Percentiles rank a stretch among this genome's conserved stretches.
These are phyloP conservation scores for Trisateles emortualis DNA, from an alignment of 2,888 invertebrate species.

Conservation along the genomic window DNA sequence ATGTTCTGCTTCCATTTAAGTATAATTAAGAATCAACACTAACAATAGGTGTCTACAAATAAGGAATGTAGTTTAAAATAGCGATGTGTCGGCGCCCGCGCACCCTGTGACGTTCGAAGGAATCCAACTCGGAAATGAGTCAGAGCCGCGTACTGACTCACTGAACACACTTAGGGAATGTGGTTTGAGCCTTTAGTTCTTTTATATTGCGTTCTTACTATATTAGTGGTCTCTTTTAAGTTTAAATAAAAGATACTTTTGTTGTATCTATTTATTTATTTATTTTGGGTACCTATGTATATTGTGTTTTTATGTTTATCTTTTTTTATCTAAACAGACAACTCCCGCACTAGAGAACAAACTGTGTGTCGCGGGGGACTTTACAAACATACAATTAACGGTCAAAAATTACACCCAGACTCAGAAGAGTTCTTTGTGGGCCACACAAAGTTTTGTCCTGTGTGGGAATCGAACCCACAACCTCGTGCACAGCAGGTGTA, in stretches of 20 bases:
- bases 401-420: too few relatives aligned
- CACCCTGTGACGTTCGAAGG: conserved; percentile 78
- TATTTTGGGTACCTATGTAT: too few relatives aligned
- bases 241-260: background rate
- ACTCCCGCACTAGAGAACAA: too few relatives aligned
- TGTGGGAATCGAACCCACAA: too few relatives aligned
- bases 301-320: too few relatives aligned
- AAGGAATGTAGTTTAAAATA: conserved; percentile 72
- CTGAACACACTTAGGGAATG: conserved; percentile 57
- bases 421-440: too few relatives aligned
- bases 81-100: conserved; percentile 57
- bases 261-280: conserved; percentile 1
- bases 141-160: conserved; percentile 48
- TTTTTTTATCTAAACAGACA: too few relatives aligned
- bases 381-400: too few relatives aligned
- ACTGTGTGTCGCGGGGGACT: too few relatives aligned
- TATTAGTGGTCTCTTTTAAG: background rate
- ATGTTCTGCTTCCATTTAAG: background rate
- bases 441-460: too few relatives aligned
- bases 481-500: too few relatives aligned
- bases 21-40: background rate
- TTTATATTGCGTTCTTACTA: conserved; percentile 16
- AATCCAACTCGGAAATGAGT: conserved; percentile 77
- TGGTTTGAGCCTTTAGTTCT: conserved; percentile 27
- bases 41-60: conserved; percentile 36